Evolutionary conservation across 2,113 vertebrate genomes (phyloP).

Genomic region (Pterophyllum scalare): DNA sequence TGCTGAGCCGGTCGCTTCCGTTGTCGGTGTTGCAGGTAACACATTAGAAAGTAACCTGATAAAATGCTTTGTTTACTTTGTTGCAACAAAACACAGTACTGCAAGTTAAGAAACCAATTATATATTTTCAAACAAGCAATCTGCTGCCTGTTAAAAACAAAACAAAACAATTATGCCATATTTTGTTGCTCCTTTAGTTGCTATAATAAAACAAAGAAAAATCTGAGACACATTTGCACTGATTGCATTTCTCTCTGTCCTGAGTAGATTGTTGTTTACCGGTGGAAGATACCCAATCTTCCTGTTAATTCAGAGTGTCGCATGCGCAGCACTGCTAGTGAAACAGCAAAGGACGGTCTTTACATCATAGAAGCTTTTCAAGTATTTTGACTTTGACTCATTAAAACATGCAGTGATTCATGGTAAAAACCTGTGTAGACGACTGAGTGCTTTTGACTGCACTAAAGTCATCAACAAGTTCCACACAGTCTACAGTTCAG

Average conservation of each 20-base stretch:
- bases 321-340: neutral
- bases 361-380: neutral
- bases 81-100: neutral
- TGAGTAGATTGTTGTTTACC: neutral
- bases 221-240: neutral
- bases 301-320: neutral
- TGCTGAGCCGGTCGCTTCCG: neutral
- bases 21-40: neutral
- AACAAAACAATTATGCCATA: neutral
- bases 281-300: neutral
- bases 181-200: neutral
- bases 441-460: neutral
- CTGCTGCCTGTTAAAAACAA: neutral
- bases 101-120: neutral
- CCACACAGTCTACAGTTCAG: neutral
- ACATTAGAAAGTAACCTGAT: neutral
- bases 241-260: neutral
- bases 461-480: neutral
- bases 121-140: neutral
- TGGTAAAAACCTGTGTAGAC: neutral
- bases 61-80: neutral
- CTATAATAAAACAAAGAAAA: neutral
- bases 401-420: neutral
- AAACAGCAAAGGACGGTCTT: neutral
- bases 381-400: neutral